Conservation (phyloP, 1,140 invertebrate species). For the Drosophila parabipectinata region DNA sequence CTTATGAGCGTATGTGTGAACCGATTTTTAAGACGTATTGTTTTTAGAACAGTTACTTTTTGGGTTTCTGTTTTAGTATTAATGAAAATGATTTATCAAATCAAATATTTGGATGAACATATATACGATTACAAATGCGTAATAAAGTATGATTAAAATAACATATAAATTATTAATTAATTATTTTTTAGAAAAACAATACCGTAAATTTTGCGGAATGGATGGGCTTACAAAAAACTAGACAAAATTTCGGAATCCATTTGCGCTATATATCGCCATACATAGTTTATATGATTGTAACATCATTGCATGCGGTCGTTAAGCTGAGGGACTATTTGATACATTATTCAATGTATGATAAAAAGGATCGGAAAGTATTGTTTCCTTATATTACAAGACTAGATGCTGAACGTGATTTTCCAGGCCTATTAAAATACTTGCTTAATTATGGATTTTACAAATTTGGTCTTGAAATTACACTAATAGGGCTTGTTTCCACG, state of each 20-base stretch:
- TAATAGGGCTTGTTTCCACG: conserved; percentile 93
- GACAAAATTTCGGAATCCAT: conserved; percentile 84
- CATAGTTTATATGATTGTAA: conserved; percentile 92
- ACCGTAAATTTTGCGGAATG: conserved; percentile 92
- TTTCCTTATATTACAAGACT: conserved; percentile 91
- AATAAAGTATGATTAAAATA: conserved; percentile 10
- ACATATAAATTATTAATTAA: not conserved
- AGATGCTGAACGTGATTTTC: conserved; percentile 93
- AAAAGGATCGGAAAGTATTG: conserved; percentile 88
- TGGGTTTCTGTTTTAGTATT: conserved; percentile 92
- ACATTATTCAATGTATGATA: conserved; percentile 69
- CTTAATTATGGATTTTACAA: conserved; percentile 97
- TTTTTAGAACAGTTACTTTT: conserved; percentile 91
- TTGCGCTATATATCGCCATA: conserved; percentile 91
- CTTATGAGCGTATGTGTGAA: conserved; percentile 89
- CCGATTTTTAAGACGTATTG: conserved; percentile 87
- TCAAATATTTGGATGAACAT: conserved; percentile 92
- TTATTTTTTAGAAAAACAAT: conserved; percentile 45
- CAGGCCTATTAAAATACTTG: conserved; percentile 93
- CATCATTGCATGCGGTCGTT: conserved; percentile 94
- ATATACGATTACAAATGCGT: conserved; percentile 73
- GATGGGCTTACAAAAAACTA: conserved; percentile 93
- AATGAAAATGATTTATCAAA: conserved; percentile 97
- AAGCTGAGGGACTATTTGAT: conserved; percentile 92
- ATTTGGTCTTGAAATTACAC: conserved; percentile 96